Evolutionary conservation across 2,113 vertebrate genomes (phyloP).

Genomic region (Hipposideros armiger): DNA sequence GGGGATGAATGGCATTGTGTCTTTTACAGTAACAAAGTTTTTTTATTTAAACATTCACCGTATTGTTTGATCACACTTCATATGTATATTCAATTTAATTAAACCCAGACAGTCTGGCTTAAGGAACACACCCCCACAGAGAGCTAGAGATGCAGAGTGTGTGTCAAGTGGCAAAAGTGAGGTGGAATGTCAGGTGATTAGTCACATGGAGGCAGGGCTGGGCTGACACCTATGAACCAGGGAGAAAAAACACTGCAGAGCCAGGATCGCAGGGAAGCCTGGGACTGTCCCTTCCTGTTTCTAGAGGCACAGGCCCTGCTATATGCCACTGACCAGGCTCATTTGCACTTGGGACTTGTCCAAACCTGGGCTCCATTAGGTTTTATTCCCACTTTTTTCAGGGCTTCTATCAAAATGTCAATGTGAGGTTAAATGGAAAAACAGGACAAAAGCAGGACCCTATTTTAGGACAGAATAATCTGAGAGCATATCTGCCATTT

Average conservation of each 20-base stretch:
- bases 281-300: not conserved
- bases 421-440: not conserved
- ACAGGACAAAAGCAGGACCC: not conserved
- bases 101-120: not conserved
- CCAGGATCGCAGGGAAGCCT: not conserved
- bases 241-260: not conserved
- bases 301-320: not conserved
- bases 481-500: not conserved
- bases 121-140: not conserved
- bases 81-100: not conserved
- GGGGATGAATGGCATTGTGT: too few species aligned
- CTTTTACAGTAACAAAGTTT: too few species aligned
- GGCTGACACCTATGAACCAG: not conserved
- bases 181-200: not conserved
- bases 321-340: not conserved
- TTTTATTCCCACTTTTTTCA: slow-evolving; percentile 12
- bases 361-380: not conserved
- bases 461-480: not conserved
- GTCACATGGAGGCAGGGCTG: not conserved
- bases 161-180: not conserved
- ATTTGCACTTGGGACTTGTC: not conserved
- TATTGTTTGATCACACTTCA: too few species aligned
- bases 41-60: too few species aligned
- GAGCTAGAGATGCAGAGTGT: fast-evolving
- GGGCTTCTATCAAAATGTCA: not conserved